Evolutionary conservation across 2,888 invertebrate genomes (phyloP).

Genomic region (Drosophila meridiana): DNA sequence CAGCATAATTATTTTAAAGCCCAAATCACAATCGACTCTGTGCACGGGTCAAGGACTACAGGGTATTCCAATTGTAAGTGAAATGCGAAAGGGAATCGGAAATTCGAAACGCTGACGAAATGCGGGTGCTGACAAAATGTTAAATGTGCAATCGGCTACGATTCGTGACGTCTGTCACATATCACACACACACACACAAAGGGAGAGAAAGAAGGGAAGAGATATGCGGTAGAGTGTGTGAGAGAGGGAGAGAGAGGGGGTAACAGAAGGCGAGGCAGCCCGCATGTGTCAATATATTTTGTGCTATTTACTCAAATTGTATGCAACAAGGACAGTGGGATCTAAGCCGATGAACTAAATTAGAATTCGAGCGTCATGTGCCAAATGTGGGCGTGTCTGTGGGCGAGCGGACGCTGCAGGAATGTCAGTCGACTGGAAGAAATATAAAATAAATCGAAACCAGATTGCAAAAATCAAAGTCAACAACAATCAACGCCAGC

Average conservation of each 20-base stretch:
- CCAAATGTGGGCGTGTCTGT: slow-evolving; percentile 18
- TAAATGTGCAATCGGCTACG: slow-evolving; percentile 51
- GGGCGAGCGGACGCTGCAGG: slow-evolving; percentile 46
- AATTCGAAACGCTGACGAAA: slow-evolving; percentile 40
- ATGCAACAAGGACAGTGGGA: slow-evolving; percentile 38
- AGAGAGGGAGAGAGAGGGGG: not conserved
- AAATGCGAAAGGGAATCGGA: slow-evolving; percentile 33
- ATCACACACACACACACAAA: slow-evolving; percentile 25
- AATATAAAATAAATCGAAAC: slow-evolving; percentile 76
- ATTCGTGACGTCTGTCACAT: slow-evolving; percentile 40
- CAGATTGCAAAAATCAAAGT: slow-evolving; percentile 78
- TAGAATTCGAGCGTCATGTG: slow-evolving; percentile 55
- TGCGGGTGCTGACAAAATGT: slow-evolving; percentile 60
- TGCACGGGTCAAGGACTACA: not conserved
- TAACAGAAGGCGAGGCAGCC: slow-evolving; percentile 19
- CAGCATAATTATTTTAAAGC: too few species aligned
- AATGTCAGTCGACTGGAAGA: slow-evolving; percentile 74
- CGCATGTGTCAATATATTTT: slow-evolving; percentile 74
- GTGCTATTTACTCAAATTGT: slow-evolving; percentile 71
- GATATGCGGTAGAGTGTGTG: not conserved
- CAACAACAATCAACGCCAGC: slow-evolving; percentile 69
- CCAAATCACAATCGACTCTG: not conserved
- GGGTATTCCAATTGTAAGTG: slow-evolving; percentile 39
- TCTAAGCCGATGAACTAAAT: slow-evolving; percentile 72
- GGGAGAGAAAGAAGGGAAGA: not conserved